Evolutionary conservation across 1,140 invertebrate species (phyloP).

Genomic region (Notospermus geniculatus): DNA sequence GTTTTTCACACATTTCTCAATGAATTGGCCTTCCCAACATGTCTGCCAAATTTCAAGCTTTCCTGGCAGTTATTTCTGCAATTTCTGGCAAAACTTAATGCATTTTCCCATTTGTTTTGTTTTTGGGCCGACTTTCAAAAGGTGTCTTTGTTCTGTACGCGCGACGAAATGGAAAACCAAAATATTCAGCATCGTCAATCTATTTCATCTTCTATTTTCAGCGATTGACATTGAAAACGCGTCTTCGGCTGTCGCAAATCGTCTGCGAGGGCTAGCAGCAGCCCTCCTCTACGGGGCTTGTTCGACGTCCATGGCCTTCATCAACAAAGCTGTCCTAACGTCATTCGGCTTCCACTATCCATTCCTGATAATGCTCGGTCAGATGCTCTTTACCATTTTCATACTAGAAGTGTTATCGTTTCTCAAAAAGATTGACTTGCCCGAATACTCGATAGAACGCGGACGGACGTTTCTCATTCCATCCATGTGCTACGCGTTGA

Average conservation of each 20-base stretch:
- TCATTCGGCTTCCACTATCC: conserved; percentile 57
- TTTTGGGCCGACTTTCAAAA: no score
- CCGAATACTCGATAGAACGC: conserved; percentile 45
- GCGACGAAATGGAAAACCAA: no score
- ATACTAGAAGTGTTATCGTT: conserved; percentile 42
- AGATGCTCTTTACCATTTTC: conserved; percentile 54
- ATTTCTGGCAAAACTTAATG: no score
- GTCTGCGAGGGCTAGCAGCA: conserved; percentile 36
- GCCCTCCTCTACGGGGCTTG: conserved; percentile 57
- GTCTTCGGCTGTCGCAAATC: conserved; percentile 14
- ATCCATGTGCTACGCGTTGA: conserved; percentile 57
- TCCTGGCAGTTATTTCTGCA: no score
- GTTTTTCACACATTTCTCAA: no score
- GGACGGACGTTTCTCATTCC: conserved; percentile 53
- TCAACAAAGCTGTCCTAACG: conserved; percentile 58
- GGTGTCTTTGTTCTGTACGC: no score
- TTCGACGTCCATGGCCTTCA: conserved; percentile 58
- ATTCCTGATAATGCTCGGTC: conserved; percentile 56
- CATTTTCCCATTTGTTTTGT: no score
- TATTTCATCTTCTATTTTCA: no score
- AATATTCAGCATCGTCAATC: no score
- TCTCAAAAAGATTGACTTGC: conserved; percentile 42
- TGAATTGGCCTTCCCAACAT: no score
- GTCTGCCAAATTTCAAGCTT: no score
- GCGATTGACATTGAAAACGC: not conserved